Evolutionary conservation across 1,140 invertebrate genomes (phyloP).

Genomic region (Lepidotrigona ventralis): DNA sequence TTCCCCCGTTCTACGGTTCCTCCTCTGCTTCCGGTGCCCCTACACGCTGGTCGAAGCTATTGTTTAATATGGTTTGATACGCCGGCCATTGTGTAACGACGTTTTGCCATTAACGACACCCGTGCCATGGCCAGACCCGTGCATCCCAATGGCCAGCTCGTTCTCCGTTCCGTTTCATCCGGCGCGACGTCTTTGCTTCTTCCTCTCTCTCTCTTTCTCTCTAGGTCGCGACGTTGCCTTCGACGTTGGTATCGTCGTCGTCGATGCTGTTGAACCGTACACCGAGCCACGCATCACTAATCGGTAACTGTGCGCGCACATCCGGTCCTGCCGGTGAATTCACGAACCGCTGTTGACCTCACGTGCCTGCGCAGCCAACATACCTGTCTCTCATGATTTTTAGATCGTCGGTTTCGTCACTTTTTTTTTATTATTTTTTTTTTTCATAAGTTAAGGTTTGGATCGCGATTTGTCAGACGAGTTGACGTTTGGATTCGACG

Average conservation of each 20-base stretch:
- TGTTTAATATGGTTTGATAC: slow-evolving; percentile 74
- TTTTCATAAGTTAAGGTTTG: neutral
- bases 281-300: slow-evolving; percentile 63
- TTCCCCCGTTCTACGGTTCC: slow-evolving; percentile 63
- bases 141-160: slow-evolving; percentile 66
- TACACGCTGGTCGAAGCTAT: slow-evolving; percentile 62
- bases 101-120: slow-evolving; percentile 65
- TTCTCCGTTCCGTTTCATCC: neutral
- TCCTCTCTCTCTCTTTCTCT: neutral
- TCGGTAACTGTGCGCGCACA: slow-evolving; percentile 33
- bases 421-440: neutral
- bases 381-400: slow-evolving; percentile 7
- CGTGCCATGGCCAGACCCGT: slow-evolving; percentile 31
- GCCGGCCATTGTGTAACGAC: slow-evolving; percentile 67
- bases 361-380: slow-evolving; percentile 19
- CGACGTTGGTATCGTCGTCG: neutral
- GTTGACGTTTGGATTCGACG: neutral
- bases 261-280: slow-evolving; percentile 63
- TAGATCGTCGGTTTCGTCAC: neutral
- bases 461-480: no score
- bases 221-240: neutral
- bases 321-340: slow-evolving; percentile 56
- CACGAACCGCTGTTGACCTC: slow-evolving; percentile 33
- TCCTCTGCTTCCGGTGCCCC: slow-evolving; percentile 72
- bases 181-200: neutral